Evolutionary conservation across 2,888 invertebrate species (phyloP).

Genomic region (Hydraecia micacea): DNA sequence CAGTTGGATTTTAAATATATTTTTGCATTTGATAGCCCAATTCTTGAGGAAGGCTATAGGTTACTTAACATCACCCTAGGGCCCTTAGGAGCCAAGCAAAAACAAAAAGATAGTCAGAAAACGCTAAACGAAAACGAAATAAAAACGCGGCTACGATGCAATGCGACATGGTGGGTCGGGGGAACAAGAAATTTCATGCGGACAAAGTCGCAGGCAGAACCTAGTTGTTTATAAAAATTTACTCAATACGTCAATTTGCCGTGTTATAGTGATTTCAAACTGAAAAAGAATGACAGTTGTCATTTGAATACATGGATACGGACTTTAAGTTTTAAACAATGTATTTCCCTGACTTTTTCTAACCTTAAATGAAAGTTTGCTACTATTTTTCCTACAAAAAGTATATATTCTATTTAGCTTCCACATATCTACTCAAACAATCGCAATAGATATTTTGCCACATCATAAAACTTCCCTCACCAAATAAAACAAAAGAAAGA

Average conservation of each 20-base stretch:
- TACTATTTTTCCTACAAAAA: not conserved
- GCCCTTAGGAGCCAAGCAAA: too few relatives aligned
- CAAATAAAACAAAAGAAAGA: constrained; percentile 32
- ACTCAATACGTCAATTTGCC: not conserved
- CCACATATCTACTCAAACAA: not conserved
- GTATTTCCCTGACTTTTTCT: not conserved
- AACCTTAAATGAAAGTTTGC: not conserved
- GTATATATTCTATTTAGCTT: not conserved
- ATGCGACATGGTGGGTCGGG: too few relatives aligned
- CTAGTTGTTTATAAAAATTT: not conserved
- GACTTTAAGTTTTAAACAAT: not conserved
- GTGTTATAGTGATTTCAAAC: not conserved
- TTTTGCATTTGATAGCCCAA: too few relatives aligned
- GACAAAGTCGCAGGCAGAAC: too few relatives aligned
- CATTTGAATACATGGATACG: not conserved
- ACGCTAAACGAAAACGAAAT: too few relatives aligned
- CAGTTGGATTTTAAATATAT: too few relatives aligned
- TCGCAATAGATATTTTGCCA: constrained; percentile 3
- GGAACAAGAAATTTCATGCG: too few relatives aligned
- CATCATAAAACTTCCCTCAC: constrained; percentile 5
- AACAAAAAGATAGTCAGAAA: too few relatives aligned
- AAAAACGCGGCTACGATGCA: too few relatives aligned
- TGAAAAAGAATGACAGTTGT: not conserved
- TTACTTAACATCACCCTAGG: too few relatives aligned
- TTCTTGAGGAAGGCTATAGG: too few relatives aligned